Evolutionary conservation across 35 echinoderm and acorn worm species (phyloP).

Genomic region (Apostichopus californicus): DNA sequence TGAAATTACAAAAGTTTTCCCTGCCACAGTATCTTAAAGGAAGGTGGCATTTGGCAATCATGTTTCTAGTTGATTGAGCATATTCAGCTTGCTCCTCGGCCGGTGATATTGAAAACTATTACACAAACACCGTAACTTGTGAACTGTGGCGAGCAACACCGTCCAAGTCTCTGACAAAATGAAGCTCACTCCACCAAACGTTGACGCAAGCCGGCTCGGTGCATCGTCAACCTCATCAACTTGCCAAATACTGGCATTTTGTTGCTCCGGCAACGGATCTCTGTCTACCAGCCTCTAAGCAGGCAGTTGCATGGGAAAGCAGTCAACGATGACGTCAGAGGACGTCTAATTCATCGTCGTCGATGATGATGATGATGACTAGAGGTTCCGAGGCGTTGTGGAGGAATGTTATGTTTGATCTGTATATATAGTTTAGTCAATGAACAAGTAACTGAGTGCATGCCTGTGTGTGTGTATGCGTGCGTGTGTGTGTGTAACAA

Average conservation of each 20-base stretch:
- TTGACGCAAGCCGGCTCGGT: constrained; percentile 44
- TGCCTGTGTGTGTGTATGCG: constrained; percentile 5
- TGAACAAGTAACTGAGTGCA: constrained; percentile 6
- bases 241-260: constrained; percentile 68
- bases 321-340: constrained; percentile 20
- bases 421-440: constrained; percentile 25
- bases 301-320: constrained; percentile 29
- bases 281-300: constrained; percentile 24
- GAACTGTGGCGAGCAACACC: background rate
- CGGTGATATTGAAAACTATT: constrained; percentile 38
- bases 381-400: background rate
- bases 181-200: constrained; percentile 18
- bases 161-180: background rate
- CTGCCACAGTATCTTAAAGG: constrained; percentile 7
- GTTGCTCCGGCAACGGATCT: constrained; percentile 42
- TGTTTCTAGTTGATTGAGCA: background rate
- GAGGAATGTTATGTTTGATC: constrained; percentile 14
- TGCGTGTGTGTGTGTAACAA: background rate
- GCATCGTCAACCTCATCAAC: constrained; percentile 56
- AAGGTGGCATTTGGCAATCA: background rate
- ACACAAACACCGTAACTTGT: constrained; percentile 33
- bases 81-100: background rate
- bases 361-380: background rate
- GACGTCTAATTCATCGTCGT: background rate
- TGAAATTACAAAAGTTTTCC: background rate